Conservation (phyloP, 2,888 invertebrate species). For the Cerastis leucographa region DNA sequence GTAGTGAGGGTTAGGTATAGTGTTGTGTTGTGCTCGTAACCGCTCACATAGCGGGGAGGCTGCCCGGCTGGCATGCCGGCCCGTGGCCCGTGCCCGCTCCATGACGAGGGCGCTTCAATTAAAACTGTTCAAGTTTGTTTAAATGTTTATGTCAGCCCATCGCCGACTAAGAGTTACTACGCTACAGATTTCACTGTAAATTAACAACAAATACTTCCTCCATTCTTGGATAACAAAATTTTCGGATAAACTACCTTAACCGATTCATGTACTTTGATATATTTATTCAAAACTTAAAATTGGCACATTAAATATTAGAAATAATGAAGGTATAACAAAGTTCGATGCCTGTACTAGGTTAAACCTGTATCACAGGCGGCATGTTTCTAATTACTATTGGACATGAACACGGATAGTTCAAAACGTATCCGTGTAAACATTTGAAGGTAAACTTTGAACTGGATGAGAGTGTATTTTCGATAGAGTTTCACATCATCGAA, state of each 20-base stretch:
- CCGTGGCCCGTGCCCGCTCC: constrained; percentile 67
- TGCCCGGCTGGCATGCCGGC: constrained; percentile 51
- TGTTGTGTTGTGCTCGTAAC: constrained; percentile 68
- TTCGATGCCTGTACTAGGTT: too few species aligned
- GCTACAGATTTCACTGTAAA: constrained; percentile 75
- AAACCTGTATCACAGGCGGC: too few species aligned
- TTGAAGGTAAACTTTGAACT: constrained; percentile 48
- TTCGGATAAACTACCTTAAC: constrained; percentile 12
- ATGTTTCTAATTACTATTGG: too few species aligned
- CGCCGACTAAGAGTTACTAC: constrained; percentile 73
- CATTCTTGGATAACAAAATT: constrained; percentile 45
- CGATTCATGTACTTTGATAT: constrained; percentile 15
- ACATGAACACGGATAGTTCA: constrained; percentile 20
- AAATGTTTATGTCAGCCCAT: constrained; percentile 85
- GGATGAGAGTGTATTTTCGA: constrained; percentile 46
- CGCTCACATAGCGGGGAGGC: constrained; percentile 66
- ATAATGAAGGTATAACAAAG: too few species aligned
- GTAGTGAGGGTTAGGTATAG: constrained; percentile 60
- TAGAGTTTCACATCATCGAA: constrained; percentile 56
- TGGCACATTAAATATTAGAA: too few species aligned
- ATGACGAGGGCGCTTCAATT: constrained; percentile 86
- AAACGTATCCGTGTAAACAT: constrained; percentile 43
- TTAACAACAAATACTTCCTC: constrained; percentile 69
- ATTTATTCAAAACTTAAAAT: neutral
- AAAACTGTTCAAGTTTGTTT: constrained; percentile 87